These are phyloP conservation scores for Toxotes chatareus DNA, from an alignment of 2,113 vertebrate genomes.

Conservation along the genomic window DNA sequence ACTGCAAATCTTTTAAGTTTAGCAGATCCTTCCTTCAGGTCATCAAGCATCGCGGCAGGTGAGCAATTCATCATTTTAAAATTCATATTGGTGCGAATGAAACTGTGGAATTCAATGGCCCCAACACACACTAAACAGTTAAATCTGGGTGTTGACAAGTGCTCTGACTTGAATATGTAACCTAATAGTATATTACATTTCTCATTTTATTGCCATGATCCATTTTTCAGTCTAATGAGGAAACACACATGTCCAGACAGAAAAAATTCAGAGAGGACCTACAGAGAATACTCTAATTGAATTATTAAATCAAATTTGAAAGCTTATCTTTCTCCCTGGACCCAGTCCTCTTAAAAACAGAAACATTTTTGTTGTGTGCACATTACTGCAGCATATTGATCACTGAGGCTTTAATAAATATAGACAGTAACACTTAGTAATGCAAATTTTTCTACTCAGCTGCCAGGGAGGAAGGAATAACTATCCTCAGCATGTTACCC, in stretches of 20 bases:
- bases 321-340: background rate
- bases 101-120: background rate
- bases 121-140: constrained; percentile 5
- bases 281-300: constrained; percentile 3
- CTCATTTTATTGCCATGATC: constrained; percentile 9
- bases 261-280: constrained; percentile 2
- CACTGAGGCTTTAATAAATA: constrained; percentile 14
- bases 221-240: constrained; percentile 14
- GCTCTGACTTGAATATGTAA: constrained; percentile 12
- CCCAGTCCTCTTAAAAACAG: background rate
- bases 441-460: constrained; percentile 8
- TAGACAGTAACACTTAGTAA: background rate
- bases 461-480: constrained; percentile 37
- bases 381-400: constrained; percentile 13
- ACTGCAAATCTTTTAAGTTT: background rate
- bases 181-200: constrained; percentile 1
- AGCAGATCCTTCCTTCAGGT: background rate
- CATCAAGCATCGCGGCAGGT: background rate
- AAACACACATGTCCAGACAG: constrained; percentile 5
- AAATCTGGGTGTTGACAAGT: background rate
- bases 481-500: constrained; percentile 31
- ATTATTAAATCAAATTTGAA: constrained; percentile 20
- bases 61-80: background rate
- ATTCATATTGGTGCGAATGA: background rate
- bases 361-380: background rate